These are phyloP conservation scores for Melanotaenia trifasciata DNA, from an alignment of 2,797 vertebrate species.

Conservation along the genomic window DNA sequence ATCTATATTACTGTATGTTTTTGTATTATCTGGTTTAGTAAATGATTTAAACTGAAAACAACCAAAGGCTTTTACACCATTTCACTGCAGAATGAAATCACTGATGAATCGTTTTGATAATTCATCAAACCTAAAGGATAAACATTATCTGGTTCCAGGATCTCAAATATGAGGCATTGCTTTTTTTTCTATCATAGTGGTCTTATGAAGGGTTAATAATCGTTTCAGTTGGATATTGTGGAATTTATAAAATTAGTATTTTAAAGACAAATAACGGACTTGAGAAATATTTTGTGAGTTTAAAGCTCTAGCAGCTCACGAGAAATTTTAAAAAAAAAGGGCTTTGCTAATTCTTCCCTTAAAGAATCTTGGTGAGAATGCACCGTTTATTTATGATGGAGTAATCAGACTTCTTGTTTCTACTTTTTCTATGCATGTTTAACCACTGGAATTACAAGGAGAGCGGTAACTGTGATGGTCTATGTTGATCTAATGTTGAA, in stretches of 20 bases:
- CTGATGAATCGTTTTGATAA: constrained; percentile 1
- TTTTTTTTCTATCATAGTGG: background rate
- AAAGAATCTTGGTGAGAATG: background rate
- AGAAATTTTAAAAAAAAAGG: background rate
- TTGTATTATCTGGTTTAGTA: constrained; percentile 14
- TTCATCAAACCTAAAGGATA: constrained; percentile 2
- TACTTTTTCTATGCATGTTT: background rate
- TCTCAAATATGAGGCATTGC: too few relatives aligned
- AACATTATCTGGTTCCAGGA: background rate
- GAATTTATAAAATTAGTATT: background rate
- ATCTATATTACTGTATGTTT: background rate
- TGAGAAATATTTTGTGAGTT: background rate
- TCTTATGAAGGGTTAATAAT: background rate
- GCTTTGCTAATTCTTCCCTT: background rate
- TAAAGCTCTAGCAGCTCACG: too few relatives aligned
- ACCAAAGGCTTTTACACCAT: background rate
- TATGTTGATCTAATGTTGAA: background rate
- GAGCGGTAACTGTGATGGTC: background rate
- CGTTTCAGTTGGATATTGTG: background rate
- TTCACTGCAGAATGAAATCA: constrained; percentile 9
- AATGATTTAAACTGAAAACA: constrained; percentile 1
- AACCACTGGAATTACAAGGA: background rate
- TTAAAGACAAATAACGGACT: background rate
- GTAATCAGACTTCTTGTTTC: background rate
- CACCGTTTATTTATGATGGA: background rate